Evolutionary conservation across 1,140 invertebrate species (phyloP).

Genomic region (Hypsibius dujardini): DNA sequence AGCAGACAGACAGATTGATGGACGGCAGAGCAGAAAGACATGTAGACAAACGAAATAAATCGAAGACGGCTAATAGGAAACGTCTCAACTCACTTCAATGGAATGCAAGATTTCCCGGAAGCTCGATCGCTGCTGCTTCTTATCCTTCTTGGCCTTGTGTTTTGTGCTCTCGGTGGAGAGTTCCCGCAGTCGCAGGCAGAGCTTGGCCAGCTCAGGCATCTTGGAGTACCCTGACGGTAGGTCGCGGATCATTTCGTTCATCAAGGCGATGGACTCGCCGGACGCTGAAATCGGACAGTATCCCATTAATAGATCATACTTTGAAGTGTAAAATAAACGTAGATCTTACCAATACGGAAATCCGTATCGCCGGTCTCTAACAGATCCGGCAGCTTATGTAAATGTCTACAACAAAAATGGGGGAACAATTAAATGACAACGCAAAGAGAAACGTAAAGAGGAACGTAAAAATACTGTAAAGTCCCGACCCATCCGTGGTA

Average conservation of each 20-base stretch:
- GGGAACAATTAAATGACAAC: constrained; percentile 15
- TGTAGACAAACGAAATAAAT: constrained; percentile 1
- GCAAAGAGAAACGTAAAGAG: neutral
- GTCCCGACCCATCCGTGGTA: too few species aligned
- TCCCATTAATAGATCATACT: too few species aligned
- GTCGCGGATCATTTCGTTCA: constrained; percentile 60
- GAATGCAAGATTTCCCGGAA: constrained; percentile 62
- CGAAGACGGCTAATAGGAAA: neutral
- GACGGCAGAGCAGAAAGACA: neutral
- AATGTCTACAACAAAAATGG: constrained; percentile 32
- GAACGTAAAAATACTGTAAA: neutral
- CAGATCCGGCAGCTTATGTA: constrained; percentile 45
- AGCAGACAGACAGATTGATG: neutral
- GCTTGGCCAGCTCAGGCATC: constrained; percentile 29
- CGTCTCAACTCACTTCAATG: constrained; percentile 41
- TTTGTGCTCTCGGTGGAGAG: constrained; percentile 82
- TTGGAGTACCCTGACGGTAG: constrained; percentile 19
- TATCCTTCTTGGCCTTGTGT: constrained; percentile 74
- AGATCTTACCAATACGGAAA: constrained; percentile 46
- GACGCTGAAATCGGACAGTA: constrained; percentile 35
- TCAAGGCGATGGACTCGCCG: constrained; percentile 67
- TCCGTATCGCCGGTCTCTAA: constrained; percentile 60
- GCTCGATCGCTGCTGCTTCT: constrained; percentile 70
- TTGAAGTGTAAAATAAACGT: too few species aligned
- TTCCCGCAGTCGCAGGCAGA: constrained; percentile 44